These are phyloP conservation scores for Liopterus haemorrhoidalis DNA, from an alignment of 2,888 invertebrate genomes.

Conservation along the genomic window DNA sequence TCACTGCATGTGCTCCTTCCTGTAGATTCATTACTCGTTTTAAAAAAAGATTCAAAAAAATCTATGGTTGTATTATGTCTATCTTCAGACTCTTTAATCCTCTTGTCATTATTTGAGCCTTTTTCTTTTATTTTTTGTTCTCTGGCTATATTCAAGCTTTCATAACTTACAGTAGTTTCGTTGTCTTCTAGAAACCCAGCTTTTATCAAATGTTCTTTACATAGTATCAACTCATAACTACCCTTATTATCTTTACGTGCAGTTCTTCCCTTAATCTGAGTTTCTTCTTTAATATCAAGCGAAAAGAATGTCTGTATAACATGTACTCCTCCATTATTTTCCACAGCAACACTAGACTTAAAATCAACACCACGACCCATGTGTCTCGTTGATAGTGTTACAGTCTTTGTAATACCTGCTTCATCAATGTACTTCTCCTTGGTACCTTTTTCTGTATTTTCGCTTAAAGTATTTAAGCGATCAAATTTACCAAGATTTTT, in stretches of 20 bases:
- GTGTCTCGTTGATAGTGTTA: slow-evolving; percentile 10
- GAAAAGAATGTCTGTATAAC: slow-evolving; percentile 14
- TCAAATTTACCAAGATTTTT: slow-evolving; percentile 1
- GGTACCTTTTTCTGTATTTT: slow-evolving; percentile 1
- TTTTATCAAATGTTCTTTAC: slow-evolving; percentile 2
- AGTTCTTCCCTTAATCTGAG: slow-evolving; percentile 13
- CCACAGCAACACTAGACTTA: slow-evolving; percentile 10
- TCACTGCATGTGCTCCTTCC: no score
- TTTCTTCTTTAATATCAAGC: slow-evolving; percentile 11
- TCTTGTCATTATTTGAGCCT: slow-evolving; percentile 1
- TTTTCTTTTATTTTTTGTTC: not conserved
- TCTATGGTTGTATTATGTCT: slow-evolving; percentile 7
- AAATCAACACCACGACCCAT: slow-evolving; percentile 14
- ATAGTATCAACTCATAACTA: slow-evolving; percentile 9
- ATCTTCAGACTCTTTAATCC: slow-evolving; percentile 3
- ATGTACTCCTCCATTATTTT: slow-evolving; percentile 11
- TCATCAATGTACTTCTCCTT: not conserved
- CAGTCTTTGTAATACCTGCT: slow-evolving; percentile 2
- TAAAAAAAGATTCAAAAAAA: slow-evolving; percentile 8
- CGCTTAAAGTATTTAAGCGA: slow-evolving; percentile 3
- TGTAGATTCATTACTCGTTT: no score
- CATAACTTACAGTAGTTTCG: no score
- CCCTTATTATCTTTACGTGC: slow-evolving; percentile 12
- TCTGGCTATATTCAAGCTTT: slow-evolving; percentile 3
- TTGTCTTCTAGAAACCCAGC: no score